A percentile compares a stretch with the other conserved stretches of the same genome.
These are phyloP conservation scores for Resseliella maxima DNA, from an alignment of 2,888 invertebrate genomes.

Conservation along the genomic window DNA sequence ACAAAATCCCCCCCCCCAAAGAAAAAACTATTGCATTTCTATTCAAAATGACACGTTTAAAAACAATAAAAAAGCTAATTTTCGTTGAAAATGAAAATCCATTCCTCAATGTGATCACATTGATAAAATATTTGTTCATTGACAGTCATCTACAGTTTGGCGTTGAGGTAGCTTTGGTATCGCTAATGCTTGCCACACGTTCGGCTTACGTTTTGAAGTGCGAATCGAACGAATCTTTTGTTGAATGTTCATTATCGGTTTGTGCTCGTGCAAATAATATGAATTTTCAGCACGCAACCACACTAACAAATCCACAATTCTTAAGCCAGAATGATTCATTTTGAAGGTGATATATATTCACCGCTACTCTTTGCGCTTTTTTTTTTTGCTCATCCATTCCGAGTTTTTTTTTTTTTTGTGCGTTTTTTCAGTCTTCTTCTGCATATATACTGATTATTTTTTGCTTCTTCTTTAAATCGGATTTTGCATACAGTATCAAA, in stretches of 20 bases:
- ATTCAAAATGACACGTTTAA: too few species aligned
- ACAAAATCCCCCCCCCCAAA: too few species aligned
- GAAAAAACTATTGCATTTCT: too few species aligned
- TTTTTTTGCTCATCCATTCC: not conserved
- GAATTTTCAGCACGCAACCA: constrained; percentile 26
- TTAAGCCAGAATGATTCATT: constrained; percentile 16
- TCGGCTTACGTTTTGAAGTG: constrained; percentile 40
- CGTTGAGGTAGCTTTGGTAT: not conserved
- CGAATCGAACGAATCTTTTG: not conserved
- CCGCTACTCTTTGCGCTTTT: constrained; percentile 51
- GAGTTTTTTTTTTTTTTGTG: not conserved
- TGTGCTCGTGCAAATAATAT: constrained; percentile 48
- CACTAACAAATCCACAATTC: not conserved
- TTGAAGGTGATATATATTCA: constrained; percentile 46
- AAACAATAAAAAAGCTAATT: too few species aligned
- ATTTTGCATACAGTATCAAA: not conserved
- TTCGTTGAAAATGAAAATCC: too few species aligned
- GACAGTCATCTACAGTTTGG: not conserved
- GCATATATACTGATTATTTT: not conserved
- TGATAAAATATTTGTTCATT: too few species aligned
- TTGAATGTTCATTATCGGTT: constrained; percentile 33
- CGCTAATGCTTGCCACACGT: constrained; percentile 33
- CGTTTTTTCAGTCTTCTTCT: not conserved
- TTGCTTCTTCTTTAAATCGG: not conserved
- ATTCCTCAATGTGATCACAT: too few species aligned